Conservation (phyloP, 2,797 vertebrate species). For the Hippopotamyrus pictus region DNA sequence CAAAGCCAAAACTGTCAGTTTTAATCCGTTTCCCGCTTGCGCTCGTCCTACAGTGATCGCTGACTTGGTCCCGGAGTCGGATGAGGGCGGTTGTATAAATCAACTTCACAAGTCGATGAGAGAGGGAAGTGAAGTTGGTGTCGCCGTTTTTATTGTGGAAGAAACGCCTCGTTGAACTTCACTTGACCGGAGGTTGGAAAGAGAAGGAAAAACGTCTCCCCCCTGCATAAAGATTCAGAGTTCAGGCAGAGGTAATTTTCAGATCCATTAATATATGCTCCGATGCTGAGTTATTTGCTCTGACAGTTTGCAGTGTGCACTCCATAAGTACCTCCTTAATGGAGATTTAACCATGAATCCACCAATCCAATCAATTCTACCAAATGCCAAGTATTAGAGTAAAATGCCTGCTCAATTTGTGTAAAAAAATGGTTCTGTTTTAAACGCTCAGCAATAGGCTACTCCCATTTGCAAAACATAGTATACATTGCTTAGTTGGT, state of each 20-base stretch:
- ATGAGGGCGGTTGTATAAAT: background rate
- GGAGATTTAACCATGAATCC: background rate
- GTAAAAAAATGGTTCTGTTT: background rate
- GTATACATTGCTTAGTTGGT: background rate
- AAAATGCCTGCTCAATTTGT: background rate
- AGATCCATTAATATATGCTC: background rate
- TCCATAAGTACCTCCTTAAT: background rate
- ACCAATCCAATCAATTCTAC: background rate
- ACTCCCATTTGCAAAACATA: background rate
- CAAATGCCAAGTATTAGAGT: background rate
- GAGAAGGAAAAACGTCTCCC: background rate
- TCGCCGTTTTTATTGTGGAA: constrained; percentile 21
- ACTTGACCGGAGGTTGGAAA: constrained; percentile 16
- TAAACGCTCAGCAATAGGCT: background rate
- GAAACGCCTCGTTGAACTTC: constrained; percentile 24
- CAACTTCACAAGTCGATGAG: background rate
- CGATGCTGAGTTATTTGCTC: background rate
- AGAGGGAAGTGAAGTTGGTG: background rate
- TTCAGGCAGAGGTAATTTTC: background rate
- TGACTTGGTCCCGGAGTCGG: background rate
- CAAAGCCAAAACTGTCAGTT: constrained; percentile 60
- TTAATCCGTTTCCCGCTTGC: constrained; percentile 58
- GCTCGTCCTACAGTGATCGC: background rate
- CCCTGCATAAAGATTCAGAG: background rate
- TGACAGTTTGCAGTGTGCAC: background rate